These are phyloP conservation scores for Melanaphis sacchari DNA, from an alignment of 1,140 invertebrate genomes.

Conservation along the genomic window DNA sequence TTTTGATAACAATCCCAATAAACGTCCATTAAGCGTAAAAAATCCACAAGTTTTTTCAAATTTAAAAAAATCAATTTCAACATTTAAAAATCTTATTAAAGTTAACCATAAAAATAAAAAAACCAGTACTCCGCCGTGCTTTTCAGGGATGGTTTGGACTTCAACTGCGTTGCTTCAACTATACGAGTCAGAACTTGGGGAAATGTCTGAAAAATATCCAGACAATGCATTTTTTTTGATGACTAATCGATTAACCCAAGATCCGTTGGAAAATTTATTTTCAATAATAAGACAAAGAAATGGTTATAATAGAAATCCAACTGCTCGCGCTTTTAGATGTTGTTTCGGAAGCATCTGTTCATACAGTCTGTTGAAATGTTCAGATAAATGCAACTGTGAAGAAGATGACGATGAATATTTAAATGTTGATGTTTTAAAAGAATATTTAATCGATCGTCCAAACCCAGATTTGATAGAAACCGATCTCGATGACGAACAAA, in stretches of 20 bases:
- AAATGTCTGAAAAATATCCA: background rate
- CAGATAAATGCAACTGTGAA: background rate
- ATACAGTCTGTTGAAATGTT: background rate
- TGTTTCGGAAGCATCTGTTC: background rate
- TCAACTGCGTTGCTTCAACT: background rate
- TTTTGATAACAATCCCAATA: background rate
- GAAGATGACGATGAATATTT: background rate
- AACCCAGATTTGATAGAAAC: no score
- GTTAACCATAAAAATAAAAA: background rate
- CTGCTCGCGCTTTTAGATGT: background rate
- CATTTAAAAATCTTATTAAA: background rate
- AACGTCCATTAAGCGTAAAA: background rate
- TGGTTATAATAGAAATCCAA: conserved; percentile 2
- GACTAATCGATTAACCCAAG: background rate
- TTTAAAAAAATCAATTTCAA: conserved; percentile 10
- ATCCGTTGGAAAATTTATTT: conserved; percentile 12
- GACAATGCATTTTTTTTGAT: background rate
- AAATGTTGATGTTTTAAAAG: background rate
- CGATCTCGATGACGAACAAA: no score
- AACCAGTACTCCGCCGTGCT: background rate
- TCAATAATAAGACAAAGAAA: conserved; percentile 11
- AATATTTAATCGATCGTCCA: no score
- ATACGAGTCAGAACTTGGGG: background rate
- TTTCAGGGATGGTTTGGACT: background rate
- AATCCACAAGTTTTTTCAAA: background rate